phyloP scores from a whole-genome alignment of 2,113 vertebrate genomes.

The Hemiprocne comata region DNA sequence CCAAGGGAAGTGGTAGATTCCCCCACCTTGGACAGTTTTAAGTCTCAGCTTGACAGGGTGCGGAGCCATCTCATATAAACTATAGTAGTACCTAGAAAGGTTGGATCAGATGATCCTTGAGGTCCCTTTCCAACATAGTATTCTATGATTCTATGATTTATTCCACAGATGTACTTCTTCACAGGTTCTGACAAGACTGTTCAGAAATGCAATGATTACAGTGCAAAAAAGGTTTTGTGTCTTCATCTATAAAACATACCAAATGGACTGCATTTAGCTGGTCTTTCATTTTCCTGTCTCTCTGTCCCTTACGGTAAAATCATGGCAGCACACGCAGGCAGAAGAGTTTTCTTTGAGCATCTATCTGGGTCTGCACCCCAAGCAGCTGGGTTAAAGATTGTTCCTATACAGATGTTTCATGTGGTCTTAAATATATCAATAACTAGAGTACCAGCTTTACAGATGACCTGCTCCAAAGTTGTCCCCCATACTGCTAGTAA shows the following conservation, averaged over 20 bases:
- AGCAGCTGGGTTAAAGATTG: background rate
- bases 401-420: background rate
- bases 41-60: too few species aligned
- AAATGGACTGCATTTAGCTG: background rate
- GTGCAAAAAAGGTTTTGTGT: background rate
- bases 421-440: background rate
- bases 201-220: background rate
- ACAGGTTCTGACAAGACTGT: conserved; percentile 2
- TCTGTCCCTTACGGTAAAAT: background rate
- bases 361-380: background rate
- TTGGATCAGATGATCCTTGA: too few species aligned
- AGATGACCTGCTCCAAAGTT: background rate
- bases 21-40: too few species aligned
- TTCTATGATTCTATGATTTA: background rate
- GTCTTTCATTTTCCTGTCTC: background rate
- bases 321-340: background rate
- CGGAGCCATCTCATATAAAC: too few species aligned
- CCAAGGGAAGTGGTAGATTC: too few species aligned
- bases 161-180: background rate
- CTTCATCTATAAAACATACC: background rate
- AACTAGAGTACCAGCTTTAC: background rate
- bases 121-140: too few species aligned
- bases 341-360: background rate
- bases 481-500: background rate
- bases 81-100: too few species aligned